Conservation (phyloP, 2,888 invertebrate genomes). For the Acanthosepion lycidas region DNA sequence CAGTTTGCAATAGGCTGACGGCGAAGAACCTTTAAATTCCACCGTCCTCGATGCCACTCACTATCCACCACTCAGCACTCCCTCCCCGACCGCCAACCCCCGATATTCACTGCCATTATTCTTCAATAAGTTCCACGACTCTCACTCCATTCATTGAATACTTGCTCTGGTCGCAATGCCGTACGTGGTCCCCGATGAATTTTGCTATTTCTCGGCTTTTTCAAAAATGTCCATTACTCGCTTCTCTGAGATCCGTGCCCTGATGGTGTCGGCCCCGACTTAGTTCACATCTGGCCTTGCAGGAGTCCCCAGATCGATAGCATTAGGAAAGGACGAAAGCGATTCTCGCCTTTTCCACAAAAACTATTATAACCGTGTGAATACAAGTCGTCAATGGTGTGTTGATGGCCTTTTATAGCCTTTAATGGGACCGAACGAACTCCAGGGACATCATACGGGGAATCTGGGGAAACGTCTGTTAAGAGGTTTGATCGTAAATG, state of each 20-base stretch:
- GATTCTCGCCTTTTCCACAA: background rate
- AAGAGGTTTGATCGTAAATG: background rate
- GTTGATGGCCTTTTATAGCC: background rate
- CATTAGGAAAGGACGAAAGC: background rate
- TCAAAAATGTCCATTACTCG: conserved; percentile 1
- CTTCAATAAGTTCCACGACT: background rate
- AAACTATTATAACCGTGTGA: conserved; percentile 1
- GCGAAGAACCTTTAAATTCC: background rate
- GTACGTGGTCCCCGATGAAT: background rate
- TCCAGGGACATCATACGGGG: background rate
- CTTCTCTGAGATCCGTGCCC: background rate
- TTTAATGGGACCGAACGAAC: background rate
- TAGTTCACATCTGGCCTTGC: background rate
- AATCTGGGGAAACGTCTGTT: background rate
- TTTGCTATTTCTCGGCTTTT: background rate
- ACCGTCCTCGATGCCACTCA: background rate
- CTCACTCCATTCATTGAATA: background rate
- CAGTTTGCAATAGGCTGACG: background rate
- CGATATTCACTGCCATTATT: background rate
- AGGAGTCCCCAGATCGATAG: background rate
- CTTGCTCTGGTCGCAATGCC: background rate
- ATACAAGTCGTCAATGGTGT: background rate
- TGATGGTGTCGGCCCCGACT: background rate
- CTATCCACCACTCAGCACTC: background rate
- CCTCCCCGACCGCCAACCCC: background rate